Conservation (phyloP, 2,797 vertebrate species). For the Dicrostonyx torquatus region DNA sequence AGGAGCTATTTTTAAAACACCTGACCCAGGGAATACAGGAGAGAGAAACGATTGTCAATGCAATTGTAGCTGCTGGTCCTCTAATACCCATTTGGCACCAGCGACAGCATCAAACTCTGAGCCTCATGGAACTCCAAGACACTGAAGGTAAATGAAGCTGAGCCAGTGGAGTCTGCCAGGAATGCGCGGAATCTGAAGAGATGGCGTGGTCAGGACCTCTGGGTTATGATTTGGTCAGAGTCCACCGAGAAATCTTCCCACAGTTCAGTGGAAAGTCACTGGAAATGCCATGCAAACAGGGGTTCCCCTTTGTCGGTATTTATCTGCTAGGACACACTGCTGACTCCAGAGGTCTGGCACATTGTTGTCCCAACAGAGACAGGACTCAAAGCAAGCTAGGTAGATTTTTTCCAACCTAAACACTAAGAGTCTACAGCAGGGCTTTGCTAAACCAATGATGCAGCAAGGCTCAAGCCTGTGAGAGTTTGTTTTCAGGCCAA, state of each 20-base stretch:
- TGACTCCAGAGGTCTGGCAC: not conserved
- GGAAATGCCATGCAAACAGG: not conserved
- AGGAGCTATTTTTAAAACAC: not conserved
- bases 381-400: not conserved
- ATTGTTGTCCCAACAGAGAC: not conserved
- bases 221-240: conserved; percentile 64
- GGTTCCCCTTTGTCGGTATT: not conserved
- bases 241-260: conserved; percentile 74
- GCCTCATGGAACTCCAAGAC: not conserved
- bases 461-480: not conserved
- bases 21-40: not conserved
- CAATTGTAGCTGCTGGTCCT: not conserved
- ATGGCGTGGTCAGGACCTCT: conserved; percentile 69
- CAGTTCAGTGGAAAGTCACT: conserved; percentile 80
- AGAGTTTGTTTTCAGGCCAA: not conserved
- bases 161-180: conserved; percentile 22
- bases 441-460: not conserved
- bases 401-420: not conserved
- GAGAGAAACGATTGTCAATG: not conserved
- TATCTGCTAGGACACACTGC: not conserved
- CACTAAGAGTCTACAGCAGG: not conserved
- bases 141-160: conserved; percentile 37
- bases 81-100: not conserved
- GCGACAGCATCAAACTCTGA: not conserved
- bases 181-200: conserved; percentile 72